A percentile compares a stretch with the other conserved stretches of the same genome.
Evolutionary conservation across 1,140 invertebrate genomes (phyloP).

Genomic region (Ceratina japonica): DNA sequence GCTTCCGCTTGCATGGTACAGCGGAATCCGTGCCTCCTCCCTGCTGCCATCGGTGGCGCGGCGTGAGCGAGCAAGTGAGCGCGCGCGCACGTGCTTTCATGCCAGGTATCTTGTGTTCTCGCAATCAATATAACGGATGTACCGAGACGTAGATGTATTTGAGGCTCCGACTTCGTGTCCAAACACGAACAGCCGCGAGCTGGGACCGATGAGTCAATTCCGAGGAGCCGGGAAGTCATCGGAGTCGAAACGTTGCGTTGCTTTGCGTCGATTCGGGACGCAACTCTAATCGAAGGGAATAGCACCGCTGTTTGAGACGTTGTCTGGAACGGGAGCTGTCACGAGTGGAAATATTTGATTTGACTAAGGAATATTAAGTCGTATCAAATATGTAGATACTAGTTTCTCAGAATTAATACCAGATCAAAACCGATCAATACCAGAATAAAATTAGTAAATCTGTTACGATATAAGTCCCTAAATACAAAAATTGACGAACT

Average conservation of each 20-base stretch:
- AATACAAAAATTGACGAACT: too few relatives aligned
- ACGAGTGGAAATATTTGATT: neutral
- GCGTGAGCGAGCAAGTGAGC: conserved; percentile 5
- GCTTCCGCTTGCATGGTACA: conserved; percentile 63
- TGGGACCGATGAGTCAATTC: conserved; percentile 30
- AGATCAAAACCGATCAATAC: too few relatives aligned
- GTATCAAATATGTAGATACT: too few relatives aligned
- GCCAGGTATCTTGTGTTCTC: conserved; percentile 61
- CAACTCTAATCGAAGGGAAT: conserved; percentile 6
- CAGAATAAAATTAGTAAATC: too few relatives aligned
- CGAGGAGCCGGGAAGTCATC: neutral
- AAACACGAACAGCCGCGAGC: conserved; percentile 11
- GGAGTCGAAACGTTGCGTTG: too few relatives aligned
- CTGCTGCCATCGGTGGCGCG: conserved; percentile 9
- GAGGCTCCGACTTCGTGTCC: conserved; percentile 43
- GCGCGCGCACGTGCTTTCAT: conserved; percentile 60
- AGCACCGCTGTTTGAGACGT: neutral
- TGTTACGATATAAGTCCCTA: too few relatives aligned
- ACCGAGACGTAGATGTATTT: conserved; percentile 61
- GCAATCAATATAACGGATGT: conserved; percentile 65
- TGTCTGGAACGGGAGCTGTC: neutral
- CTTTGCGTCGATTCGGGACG: neutral
- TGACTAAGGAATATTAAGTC: too few relatives aligned
- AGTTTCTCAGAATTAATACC: too few relatives aligned
- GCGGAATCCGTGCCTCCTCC: conserved; percentile 57